Percentiles rank a stretch among this genome's conserved stretches.
These are phyloP conservation scores for Chionis minor DNA, from an alignment of 2,113 vertebrate genomes.

Conservation along the genomic window DNA sequence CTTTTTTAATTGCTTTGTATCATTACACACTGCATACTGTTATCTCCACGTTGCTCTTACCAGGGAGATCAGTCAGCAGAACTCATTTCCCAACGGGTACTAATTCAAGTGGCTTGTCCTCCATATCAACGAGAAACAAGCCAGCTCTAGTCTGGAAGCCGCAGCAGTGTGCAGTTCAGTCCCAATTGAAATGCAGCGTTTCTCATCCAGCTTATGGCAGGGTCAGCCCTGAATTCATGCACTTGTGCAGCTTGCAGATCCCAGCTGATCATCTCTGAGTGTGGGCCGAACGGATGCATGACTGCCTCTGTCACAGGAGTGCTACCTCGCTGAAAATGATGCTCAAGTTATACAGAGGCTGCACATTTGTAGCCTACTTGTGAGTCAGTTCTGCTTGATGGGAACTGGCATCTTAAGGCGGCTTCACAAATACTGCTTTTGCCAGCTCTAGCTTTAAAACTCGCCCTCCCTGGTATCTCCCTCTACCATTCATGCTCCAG, in stretches of 20 bases:
- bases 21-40: not conserved
- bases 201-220: not conserved
- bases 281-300: not conserved
- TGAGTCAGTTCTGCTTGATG: not conserved
- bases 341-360: not conserved
- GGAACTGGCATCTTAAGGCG: not conserved
- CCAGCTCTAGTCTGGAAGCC: not conserved
- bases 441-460: not conserved
- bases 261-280: not conserved
- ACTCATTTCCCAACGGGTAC: not conserved
- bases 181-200: not conserved
- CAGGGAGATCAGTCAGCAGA: not conserved
- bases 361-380: not conserved
- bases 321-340: not conserved
- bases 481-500: not conserved
- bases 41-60: not conserved
- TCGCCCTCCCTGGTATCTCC: not conserved
- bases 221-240: not conserved
- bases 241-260: not conserved
- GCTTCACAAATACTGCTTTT: not conserved
- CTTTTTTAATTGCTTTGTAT: not conserved
- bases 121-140: not conserved
- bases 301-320: not conserved
- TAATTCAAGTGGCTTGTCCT: not conserved
- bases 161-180: not conserved